Percentiles rank a stretch among this genome's conserved stretches.
phyloP scores from a whole-genome alignment of 2,113 vertebrate species.

The Gobiocypris rarus region DNA sequence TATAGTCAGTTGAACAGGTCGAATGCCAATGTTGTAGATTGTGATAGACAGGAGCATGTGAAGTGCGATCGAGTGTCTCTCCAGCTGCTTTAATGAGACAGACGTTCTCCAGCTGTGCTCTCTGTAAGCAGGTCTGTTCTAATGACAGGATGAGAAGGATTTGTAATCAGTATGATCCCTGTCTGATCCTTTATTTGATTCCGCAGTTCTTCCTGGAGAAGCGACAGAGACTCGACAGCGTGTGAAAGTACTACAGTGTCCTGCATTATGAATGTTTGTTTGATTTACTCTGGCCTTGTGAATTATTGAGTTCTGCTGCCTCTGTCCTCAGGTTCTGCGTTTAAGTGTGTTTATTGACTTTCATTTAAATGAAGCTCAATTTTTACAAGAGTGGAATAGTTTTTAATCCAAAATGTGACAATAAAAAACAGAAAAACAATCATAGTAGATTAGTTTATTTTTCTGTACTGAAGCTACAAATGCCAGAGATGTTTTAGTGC shows the following conservation, averaged over 20 bases:
- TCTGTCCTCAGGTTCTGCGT: not conserved
- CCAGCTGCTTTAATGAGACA: constrained; percentile 33
- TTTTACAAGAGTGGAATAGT: not conserved
- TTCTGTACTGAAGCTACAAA: not conserved
- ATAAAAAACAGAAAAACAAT: too few relatives aligned
- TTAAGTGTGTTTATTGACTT: not conserved
- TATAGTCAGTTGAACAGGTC: too few relatives aligned
- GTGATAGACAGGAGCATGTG: not conserved
- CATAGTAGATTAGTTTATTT: constrained; percentile 22
- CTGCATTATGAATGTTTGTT: not conserved
- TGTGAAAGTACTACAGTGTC: not conserved
- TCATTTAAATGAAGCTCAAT: not conserved
- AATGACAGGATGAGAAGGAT: constrained; percentile 14
- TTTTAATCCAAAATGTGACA: not conserved
- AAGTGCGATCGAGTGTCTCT: not conserved
- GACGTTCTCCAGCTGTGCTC: constrained; percentile 27
- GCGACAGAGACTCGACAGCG: constrained; percentile 14
- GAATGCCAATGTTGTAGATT: not conserved
- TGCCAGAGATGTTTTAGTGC: not conserved
- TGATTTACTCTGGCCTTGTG: not conserved
- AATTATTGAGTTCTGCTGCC: constrained; percentile 6
- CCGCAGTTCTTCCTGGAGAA: constrained; percentile 60
- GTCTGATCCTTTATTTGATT: constrained; percentile 43
- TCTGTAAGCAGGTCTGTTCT: constrained; percentile 2
- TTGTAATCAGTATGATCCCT: not conserved